Evolutionary conservation across 1,140 invertebrate species (phyloP).

Genomic region (Caerostris darwini): DNA sequence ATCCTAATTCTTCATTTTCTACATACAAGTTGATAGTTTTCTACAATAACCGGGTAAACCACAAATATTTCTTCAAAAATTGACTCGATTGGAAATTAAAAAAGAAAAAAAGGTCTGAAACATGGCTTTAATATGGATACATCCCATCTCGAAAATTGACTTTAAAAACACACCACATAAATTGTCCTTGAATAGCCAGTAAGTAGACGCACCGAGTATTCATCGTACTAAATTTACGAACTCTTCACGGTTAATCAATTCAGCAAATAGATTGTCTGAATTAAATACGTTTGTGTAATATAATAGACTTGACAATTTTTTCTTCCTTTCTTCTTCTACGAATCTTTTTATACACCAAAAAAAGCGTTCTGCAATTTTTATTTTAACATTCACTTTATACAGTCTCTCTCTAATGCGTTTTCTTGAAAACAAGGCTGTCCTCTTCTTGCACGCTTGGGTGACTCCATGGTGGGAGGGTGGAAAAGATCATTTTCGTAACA

Average conservation of each 20-base stretch:
- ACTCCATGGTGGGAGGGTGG: neutral
- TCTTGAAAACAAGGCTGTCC: conserved; percentile 9
- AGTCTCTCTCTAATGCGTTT: neutral
- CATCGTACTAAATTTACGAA: neutral
- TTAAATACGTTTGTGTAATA: conserved; percentile 34
- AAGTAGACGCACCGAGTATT: conserved; percentile 1
- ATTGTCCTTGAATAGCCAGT: conserved; percentile 20
- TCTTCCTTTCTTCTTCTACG: neutral
- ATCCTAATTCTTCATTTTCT: no score
- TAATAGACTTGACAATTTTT: neutral
- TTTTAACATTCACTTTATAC: conserved; percentile 27
- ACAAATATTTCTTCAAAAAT: no score
- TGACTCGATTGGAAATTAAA: no score
- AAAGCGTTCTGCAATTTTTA: neutral
- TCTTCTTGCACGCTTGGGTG: conserved; percentile 37
- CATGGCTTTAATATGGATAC: neutral
- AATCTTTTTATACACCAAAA: no score
- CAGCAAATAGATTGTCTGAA: conserved; percentile 32
- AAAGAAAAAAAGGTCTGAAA: neutral
- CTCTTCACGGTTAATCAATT: conserved; percentile 42
- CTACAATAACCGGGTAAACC: no score
- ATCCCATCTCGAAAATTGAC: neutral
- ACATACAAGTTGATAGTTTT: no score
- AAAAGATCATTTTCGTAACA: conserved; percentile 53
- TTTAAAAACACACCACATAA: conserved; percentile 19